Evolutionary conservation across 2,113 vertebrate genomes (phyloP).

Genomic region (Charina bottae): DNA sequence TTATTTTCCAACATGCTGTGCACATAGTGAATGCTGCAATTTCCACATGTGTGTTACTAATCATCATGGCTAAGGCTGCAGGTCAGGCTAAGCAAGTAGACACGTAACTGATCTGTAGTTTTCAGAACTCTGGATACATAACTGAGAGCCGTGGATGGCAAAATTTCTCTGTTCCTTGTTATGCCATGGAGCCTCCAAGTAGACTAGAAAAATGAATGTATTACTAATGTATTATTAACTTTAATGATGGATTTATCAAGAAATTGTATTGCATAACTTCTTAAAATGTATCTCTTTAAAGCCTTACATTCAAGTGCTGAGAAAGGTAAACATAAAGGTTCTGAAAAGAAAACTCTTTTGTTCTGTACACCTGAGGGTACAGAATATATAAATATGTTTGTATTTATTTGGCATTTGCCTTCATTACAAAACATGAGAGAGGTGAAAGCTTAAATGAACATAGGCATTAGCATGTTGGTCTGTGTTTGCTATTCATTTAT

Average conservation of each 20-base stretch:
- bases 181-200: background rate
- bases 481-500: background rate
- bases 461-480: background rate
- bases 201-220: background rate
- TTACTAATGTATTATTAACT: constrained; percentile 20
- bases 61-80: constrained; percentile 8
- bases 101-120: constrained; percentile 23
- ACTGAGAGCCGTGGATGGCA: background rate
- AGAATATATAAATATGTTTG: background rate
- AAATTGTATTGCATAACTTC: constrained; percentile 2
- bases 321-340: background rate
- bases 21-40: background rate
- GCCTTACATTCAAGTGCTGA: background rate
- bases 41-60: background rate
- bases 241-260: background rate
- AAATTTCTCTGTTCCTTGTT: constrained; percentile 42
- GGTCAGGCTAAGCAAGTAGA: constrained; percentile 30
- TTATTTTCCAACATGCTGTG: background rate
- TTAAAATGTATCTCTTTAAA: background rate
- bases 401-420: background rate
- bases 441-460: rapidly evolving
- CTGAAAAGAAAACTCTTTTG: background rate
- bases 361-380: background rate
- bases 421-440: background rate
- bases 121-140: background rate